Conservation (phyloP, 2,113 vertebrate genomes). For the Acrocephalus kingi region DNA sequence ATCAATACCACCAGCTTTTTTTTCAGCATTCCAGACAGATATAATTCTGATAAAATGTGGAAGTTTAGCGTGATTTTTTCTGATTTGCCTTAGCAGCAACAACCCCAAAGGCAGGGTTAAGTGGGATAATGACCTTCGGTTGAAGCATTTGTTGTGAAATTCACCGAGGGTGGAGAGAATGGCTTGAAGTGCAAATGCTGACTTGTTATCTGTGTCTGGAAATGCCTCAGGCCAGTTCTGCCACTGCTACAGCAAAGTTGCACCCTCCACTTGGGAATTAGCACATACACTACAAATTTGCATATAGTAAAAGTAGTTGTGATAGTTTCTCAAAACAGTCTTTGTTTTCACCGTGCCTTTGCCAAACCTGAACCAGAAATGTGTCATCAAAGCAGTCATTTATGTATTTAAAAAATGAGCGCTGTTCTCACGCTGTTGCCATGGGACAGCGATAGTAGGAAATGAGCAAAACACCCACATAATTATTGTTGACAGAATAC, state of each 20-base stretch:
- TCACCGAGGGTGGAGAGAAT: background rate
- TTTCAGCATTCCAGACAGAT: background rate
- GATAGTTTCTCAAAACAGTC: background rate
- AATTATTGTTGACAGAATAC: slow-evolving; percentile 61
- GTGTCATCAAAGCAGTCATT: background rate
- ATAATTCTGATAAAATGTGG: background rate
- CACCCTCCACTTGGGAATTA: background rate
- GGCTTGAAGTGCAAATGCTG: background rate
- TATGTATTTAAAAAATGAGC: background rate
- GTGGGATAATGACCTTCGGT: background rate
- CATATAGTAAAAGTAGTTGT: background rate
- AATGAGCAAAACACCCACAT: slow-evolving; percentile 53
- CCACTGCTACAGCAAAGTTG: background rate
- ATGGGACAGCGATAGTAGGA: slow-evolving; percentile 30
- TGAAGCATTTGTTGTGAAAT: background rate
- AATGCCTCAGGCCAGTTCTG: background rate
- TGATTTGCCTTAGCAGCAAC: background rate
- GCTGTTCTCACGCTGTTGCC: background rate
- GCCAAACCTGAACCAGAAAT: slow-evolving; percentile 23
- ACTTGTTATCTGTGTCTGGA: background rate
- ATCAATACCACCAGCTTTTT: background rate
- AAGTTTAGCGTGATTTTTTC: background rate
- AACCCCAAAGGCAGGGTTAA: background rate
- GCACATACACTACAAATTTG: slow-evolving; percentile 1
- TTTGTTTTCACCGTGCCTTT: background rate